A percentile compares a stretch with the other conserved stretches of the same genome.
Evolutionary conservation across 2,113 vertebrate species (phyloP).

Genomic region (Melanerpes aurifrons): DNA sequence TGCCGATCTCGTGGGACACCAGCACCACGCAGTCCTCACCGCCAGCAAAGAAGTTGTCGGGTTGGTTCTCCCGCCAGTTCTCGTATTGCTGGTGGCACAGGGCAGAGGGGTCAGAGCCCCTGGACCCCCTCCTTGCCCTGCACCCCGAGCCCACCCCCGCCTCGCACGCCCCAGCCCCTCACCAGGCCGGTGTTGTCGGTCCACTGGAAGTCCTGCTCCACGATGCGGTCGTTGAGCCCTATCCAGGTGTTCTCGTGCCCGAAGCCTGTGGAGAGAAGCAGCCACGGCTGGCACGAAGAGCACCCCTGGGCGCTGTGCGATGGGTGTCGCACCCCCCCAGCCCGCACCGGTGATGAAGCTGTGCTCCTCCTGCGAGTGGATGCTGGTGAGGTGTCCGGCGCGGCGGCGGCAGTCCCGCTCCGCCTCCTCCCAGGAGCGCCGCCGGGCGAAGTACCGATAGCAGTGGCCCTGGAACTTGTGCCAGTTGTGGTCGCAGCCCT

Average conservation of each 20-base stretch:
- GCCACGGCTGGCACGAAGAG: background rate
- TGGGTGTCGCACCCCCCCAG: background rate
- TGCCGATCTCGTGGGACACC: slow-evolving; percentile 93
- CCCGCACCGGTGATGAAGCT: slow-evolving; percentile 86
- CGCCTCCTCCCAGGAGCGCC: slow-evolving; percentile 94
- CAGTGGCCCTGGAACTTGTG: slow-evolving; percentile 95
- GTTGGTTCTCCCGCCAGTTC: slow-evolving; percentile 97
- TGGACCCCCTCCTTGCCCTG: accelerated
- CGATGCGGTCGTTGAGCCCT: slow-evolving; percentile 93
- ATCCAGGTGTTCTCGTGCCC: slow-evolving; percentile 97
- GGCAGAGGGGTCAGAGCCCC: background rate
- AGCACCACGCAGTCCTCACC: slow-evolving; percentile 97
- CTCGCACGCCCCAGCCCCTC: background rate
- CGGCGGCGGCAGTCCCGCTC: slow-evolving; percentile 91
- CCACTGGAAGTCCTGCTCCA: slow-evolving; percentile 98
- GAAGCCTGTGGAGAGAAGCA: slow-evolving; percentile 76
- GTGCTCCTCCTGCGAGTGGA: slow-evolving; percentile 88
- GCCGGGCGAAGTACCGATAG: slow-evolving; percentile 88
- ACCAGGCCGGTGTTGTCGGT: slow-evolving; percentile 93
- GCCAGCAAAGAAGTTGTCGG: slow-evolving; percentile 96
- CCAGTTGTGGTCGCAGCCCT: slow-evolving; percentile 92
- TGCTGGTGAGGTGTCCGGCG: slow-evolving; percentile 88
- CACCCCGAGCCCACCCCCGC: background rate
- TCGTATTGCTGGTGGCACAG: slow-evolving; percentile 88
- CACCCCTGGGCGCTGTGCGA: background rate